phyloP scores from a whole-genome alignment of 2,888 invertebrate species.

The Invenusta paracnida region DNA sequence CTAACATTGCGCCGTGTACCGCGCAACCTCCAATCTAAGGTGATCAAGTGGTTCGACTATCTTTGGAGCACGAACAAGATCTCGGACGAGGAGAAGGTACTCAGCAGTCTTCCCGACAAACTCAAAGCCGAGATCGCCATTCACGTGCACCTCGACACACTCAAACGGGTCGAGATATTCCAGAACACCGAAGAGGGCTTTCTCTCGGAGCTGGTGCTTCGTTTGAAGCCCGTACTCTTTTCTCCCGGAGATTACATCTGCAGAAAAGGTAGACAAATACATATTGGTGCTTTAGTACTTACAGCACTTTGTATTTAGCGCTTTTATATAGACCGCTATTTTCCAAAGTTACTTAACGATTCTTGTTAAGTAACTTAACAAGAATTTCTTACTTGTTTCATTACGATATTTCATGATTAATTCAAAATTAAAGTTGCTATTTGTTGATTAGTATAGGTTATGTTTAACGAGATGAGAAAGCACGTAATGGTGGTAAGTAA shows the following conservation, averaged over 20 bases:
- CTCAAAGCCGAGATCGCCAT: slow-evolving; percentile 97
- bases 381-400: no score
- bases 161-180: slow-evolving; percentile 88
- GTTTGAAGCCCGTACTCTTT: slow-evolving; percentile 88
- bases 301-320: no score
- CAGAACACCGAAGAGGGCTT: slow-evolving; percentile 98
- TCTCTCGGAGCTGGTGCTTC: slow-evolving; percentile 88
- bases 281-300: no score
- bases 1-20: slow-evolving; percentile 95
- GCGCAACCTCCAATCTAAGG: slow-evolving; percentile 87
- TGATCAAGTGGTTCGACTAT: slow-evolving; percentile 98
- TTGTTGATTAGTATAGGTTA: no score
- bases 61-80: slow-evolving; percentile 91
- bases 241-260: slow-evolving; percentile 98
- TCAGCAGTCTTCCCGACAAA: slow-evolving; percentile 68
- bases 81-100: slow-evolving; percentile 82
- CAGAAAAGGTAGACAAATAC: slow-evolving; percentile 88
- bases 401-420: no score
- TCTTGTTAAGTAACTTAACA: no score
- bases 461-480: no score
- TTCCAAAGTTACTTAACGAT: no score
- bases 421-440: no score
- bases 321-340: no score
- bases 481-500: no score
- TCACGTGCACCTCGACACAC: slow-evolving; percentile 94